Conservation (phyloP, 2,888 invertebrate genomes). For the Teleogryllus oceanicus region DNA sequence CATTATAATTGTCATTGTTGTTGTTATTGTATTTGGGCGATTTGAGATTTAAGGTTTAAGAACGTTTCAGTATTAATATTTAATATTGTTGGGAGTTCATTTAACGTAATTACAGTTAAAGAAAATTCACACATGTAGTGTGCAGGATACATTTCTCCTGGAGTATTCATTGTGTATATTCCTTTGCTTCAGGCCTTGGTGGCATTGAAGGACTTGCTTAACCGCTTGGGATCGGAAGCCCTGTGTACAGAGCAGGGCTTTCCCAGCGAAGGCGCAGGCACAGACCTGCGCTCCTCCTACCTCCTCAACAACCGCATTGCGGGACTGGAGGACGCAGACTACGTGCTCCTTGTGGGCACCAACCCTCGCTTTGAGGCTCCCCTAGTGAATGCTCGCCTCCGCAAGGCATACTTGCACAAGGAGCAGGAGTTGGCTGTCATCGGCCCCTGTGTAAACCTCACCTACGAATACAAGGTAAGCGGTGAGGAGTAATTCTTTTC, state of each 20-base stretch:
- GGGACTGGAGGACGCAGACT: slow-evolving; percentile 89
- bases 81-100: too few species aligned
- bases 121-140: too few species aligned
- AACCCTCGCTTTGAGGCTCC: slow-evolving; percentile 98
- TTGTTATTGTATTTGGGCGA: too few species aligned
- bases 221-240: slow-evolving; percentile 78
- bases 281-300: slow-evolving; percentile 87
- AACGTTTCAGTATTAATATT: too few species aligned
- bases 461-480: slow-evolving; percentile 79
- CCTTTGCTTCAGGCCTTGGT: slow-evolving; percentile 59
- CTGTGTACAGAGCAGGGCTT: slow-evolving; percentile 89
- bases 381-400: slow-evolving; percentile 87
- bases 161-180: too few species aligned
- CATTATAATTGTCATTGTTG: too few species aligned
- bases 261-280: slow-evolving; percentile 74
- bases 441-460: slow-evolving; percentile 87
- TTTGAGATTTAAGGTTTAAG: too few species aligned
- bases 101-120: too few species aligned
- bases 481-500: neutral
- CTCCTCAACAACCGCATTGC: slow-evolving; percentile 86
- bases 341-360: slow-evolving; percentile 88
- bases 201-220: slow-evolving; percentile 87
- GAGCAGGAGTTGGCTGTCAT: slow-evolving; percentile 81
- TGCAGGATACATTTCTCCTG: too few species aligned
- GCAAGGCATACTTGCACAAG: slow-evolving; percentile 93